Conservation (phyloP, 2,888 invertebrate genomes). For the Sycophila texana region DNA sequence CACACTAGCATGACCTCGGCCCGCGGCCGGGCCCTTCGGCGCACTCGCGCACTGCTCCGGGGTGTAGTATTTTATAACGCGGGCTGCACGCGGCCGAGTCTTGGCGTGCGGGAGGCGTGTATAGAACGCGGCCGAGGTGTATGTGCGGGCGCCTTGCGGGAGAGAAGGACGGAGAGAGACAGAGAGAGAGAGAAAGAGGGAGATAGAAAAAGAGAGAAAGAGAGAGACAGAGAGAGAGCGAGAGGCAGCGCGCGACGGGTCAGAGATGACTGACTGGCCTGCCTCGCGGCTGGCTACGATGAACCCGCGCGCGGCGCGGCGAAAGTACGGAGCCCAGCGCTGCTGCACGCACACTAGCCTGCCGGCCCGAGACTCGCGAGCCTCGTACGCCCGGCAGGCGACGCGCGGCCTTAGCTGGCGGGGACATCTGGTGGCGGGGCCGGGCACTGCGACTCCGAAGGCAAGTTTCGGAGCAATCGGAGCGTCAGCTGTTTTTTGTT, state of each 20-base stretch:
- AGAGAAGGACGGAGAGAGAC: neutral
- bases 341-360: no score
- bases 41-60: neutral
- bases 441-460: no score
- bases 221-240: conserved; percentile 1
- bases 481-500: conserved; percentile 44
- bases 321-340: neutral
- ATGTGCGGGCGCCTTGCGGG: no score
- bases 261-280: conserved; percentile 49
- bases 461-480: neutral
- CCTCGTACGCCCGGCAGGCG: neutral
- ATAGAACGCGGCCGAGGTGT: neutral
- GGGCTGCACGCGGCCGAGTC: neutral
- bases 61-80: no score
- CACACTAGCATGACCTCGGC: neutral
- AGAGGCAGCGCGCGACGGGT: conserved; percentile 38
- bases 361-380: neutral
- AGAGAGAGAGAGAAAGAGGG: conserved; percentile 8
- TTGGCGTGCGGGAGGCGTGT: neutral
- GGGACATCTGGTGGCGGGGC: conserved; percentile 14
- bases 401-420: neutral
- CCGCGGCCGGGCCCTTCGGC: neutral
- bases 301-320: conserved; percentile 21
- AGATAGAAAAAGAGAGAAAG: neutral
- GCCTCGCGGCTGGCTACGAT: conserved; percentile 17